Base-by-base conservation (phyloP, 2,113 vertebrate genomes). In the Balaeniceps rex region DNA sequence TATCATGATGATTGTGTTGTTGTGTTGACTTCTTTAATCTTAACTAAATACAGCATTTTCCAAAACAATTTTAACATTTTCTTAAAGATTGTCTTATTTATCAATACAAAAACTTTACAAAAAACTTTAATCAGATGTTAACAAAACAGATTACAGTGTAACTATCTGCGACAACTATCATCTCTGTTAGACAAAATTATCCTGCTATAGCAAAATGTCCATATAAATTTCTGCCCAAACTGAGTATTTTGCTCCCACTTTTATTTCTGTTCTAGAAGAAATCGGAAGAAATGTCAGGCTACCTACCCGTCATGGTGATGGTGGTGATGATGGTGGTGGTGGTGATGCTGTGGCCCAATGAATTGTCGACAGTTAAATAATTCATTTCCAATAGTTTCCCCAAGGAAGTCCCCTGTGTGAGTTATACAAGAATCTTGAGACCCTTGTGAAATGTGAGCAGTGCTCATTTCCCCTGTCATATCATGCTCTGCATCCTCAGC, bases 361-460 rank as follows among this genome's bases (percentile, higher is more conserved):
- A 99, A 99, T 55, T 99, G 98, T 0, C 99, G 98, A 92, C 99
- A 99, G 98, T 99, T 99, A 94, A 99, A 99, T 40, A 99, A 98
- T 69, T 99, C 99, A 40, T 98, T 99, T 55, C 99, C 98, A 96
- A 99, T 99, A 49, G 99, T 98, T 87, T 99, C 99, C 34, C 99
- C 99, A 25, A 99, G 98, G 95, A 99, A 99, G 97, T 99, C 99
- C 40, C 98, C 98, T 0, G 99, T 98, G 24, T 99, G 98, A 11
- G 99, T 98, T 49, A 99, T 98, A 89, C 99, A 99, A 60, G 99
- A 99, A 94, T 99, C 99, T 91, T 99, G 99, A 68, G 99, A 98
- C 13, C 98, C 98, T 42, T 99, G 98, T 14, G 98, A 98, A 90
- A 99, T 98, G 95, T 99, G 99, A 42, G 99, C 98, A 49, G 99